phyloP scores from a whole-genome alignment of 2,888 invertebrate species.

The Eristalis arbustorum region DNA sequence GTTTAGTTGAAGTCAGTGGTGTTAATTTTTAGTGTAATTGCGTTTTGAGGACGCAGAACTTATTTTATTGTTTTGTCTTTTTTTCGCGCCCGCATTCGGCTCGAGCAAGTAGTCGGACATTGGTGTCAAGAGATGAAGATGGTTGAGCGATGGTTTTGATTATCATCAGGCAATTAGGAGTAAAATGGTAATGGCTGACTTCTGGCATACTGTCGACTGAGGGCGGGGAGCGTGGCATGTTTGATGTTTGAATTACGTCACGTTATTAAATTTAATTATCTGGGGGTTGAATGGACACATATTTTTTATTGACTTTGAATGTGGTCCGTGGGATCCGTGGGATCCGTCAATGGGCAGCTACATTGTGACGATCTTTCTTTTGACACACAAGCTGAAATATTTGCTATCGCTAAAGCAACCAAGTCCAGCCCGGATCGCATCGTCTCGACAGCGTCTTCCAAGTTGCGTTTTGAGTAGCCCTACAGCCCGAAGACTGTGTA shows the following conservation, averaged over 20 bases:
- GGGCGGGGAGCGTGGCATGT: neutral
- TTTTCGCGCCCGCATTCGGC: slow-evolving; percentile 17
- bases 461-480: too few relatives aligned
- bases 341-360: too few relatives aligned
- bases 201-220: slow-evolving; percentile 4
- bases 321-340: too few relatives aligned
- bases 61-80: slow-evolving; percentile 26
- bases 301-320: neutral
- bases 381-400: too few relatives aligned
- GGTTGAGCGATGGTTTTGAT: neutral
- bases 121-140: neutral
- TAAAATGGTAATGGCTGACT: neutral
- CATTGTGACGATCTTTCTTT: too few relatives aligned
- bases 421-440: too few relatives aligned
- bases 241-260: slow-evolving; percentile 1
- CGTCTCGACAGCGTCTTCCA: too few relatives aligned
- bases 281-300: neutral
- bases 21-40: slow-evolving; percentile 66
- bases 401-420: too few relatives aligned
- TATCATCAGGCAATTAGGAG: neutral
- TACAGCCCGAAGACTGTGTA: too few relatives aligned
- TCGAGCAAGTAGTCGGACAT: slow-evolving; percentile 36
- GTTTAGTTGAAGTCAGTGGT: slow-evolving; percentile 43
- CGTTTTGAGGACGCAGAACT: slow-evolving; percentile 56
- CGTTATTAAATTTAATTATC: neutral